Base-by-base conservation (phyloP, 2,113 vertebrate species). In the Psittacus erithacus region DNA sequence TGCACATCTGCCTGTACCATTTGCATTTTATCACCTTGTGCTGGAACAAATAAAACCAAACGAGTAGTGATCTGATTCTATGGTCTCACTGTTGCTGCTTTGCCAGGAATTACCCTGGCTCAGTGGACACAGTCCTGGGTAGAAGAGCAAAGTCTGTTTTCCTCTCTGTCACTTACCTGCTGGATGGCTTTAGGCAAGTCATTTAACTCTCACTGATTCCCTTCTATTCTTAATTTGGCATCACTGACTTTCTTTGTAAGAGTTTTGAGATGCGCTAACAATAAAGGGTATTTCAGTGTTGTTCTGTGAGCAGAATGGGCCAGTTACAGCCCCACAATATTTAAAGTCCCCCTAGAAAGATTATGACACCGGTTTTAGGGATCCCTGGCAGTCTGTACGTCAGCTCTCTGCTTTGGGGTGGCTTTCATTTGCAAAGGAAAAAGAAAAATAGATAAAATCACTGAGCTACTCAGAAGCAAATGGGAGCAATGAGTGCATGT, bases 1-100 rank as follows among this genome's bases (percentile, higher is more conserved):
- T 33, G 84, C 0, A 17, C 90, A 88, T 96, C 95, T 95, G 93
- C 82, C 96, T 73, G 73, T 38, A 94, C 93, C 89, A 73, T 96
- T 96, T 93, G 88, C 93, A 94, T 96, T 96, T 96, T 92, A 82
- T 87, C 93, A 94, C 95, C 92, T 88, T 65, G 11, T n/a, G 57
- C 83, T 94, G 93, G 65, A 95, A 95, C 88, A 96, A 96, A 92
- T 82, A 76, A 95, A 95, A 89, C 65, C 92, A 60, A 92, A 82
- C 69, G 86, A 96, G 74, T 90, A 93, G 95, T 86, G 93, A 94
- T 88, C 80, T 88, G 85, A 82, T 83, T 53, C 91, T 74, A 38
- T 64, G 88, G 73, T 59, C 83, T 92, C 19, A 0, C 82, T 71
- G 82, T n/a, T 88, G 76, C 82, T 88, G 63, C 86, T 94, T 63